A percentile compares a stretch with the other conserved stretches of the same genome.
phyloP scores from a whole-genome alignment of 2,797 vertebrate species.

The Cossypha dichroa region DNA sequence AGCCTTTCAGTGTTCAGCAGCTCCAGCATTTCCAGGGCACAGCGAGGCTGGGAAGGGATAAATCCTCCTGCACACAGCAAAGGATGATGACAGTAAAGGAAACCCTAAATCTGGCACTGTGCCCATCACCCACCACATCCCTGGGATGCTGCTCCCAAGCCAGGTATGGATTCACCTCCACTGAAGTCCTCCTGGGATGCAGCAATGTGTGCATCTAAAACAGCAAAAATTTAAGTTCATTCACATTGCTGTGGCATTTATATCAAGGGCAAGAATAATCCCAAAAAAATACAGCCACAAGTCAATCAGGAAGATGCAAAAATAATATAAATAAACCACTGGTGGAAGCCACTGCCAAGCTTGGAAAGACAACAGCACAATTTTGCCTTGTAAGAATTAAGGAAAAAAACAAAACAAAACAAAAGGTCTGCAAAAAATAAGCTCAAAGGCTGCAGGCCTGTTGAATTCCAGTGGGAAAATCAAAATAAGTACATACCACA shows the following conservation, averaged over 20 bases:
- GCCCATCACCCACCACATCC: background rate
- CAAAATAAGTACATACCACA: rapidly evolving
- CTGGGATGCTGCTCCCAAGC: background rate
- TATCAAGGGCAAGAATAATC: background rate
- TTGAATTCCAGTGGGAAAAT: background rate
- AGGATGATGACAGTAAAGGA: background rate
- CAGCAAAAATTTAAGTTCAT: background rate
- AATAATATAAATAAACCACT: background rate
- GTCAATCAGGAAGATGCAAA: background rate
- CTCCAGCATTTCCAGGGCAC: background rate
- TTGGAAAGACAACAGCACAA: background rate
- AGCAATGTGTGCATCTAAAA: background rate
- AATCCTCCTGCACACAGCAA: rapidly evolving
- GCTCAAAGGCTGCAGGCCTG: background rate
- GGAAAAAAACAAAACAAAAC: rapidly evolving
- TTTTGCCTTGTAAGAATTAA: background rate
- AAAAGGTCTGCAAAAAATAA: background rate
- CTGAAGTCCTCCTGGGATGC: background rate
- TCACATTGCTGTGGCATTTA: rapidly evolving
- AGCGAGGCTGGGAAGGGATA: rapidly evolving
- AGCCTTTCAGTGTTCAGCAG: background rate
- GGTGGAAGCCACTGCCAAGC: background rate
- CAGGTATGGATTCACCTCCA: background rate
- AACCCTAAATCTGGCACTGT: background rate
- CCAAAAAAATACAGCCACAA: background rate